Percentiles rank a stretch among this genome's conserved stretches.
phyloP scores from a whole-genome alignment of 1,140 invertebrate species.

The Heliconius himera region DNA sequence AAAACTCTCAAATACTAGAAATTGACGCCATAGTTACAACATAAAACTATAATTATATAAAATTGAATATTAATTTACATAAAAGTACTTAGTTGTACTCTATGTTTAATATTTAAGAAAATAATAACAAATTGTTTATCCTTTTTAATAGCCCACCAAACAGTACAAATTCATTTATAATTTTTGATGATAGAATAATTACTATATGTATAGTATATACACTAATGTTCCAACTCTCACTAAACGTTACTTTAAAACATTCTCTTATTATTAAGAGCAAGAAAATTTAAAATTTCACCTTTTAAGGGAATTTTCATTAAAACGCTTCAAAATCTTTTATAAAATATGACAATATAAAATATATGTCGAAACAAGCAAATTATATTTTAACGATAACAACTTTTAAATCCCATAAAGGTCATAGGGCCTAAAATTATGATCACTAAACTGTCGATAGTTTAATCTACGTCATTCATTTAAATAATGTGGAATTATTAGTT shows the following conservation, averaged over 20 bases:
- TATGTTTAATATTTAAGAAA: constrained; percentile 19
- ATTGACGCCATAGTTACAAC: constrained; percentile 73
- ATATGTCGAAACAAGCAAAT: constrained; percentile 44
- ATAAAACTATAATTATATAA: constrained; percentile 60
- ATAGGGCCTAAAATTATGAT: constrained; percentile 13
- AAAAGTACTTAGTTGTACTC: background rate
- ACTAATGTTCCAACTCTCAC: background rate
- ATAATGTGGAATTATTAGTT: constrained; percentile 22
- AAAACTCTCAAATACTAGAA: constrained; percentile 69
- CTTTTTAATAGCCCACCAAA: constrained; percentile 22
- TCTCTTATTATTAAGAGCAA: constrained; percentile 19
- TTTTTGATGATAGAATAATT: constrained; percentile 17
- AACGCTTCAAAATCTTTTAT: constrained; percentile 28
- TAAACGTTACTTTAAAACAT: constrained; percentile 11
- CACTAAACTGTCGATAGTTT: constrained; percentile 22
- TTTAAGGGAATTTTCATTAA: constrained; percentile 17
- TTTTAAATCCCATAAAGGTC: constrained; percentile 23
- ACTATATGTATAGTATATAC: constrained; percentile 4
- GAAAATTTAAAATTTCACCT: constrained; percentile 12
- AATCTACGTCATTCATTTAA: constrained; percentile 13
- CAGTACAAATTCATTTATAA: constrained; percentile 22
- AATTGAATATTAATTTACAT: constrained; percentile 40
- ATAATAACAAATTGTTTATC: constrained; percentile 33
- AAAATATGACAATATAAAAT: constrained; percentile 44
- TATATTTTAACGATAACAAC: constrained; percentile 32